Conservation (phyloP, 2,113 vertebrate species). For the Puma concolor region DNA sequence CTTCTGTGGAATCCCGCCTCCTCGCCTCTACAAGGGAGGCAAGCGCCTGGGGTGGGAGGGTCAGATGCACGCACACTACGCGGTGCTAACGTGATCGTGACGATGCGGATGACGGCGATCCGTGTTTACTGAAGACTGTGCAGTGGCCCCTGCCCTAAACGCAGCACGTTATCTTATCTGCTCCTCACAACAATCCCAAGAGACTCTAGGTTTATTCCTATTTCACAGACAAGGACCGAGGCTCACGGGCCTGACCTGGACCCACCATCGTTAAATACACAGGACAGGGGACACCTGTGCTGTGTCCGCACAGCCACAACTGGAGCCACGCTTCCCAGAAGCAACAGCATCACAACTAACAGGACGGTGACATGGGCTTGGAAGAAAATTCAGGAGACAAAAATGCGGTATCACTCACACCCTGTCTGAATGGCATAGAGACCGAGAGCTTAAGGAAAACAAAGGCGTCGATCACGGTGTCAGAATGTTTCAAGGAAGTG, state of each 20-base stretch:
- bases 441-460: rapidly evolving
- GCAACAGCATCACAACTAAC: not conserved
- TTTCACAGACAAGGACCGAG: too few relatives aligned
- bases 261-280: rapidly evolving
- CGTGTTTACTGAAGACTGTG: rapidly evolving
- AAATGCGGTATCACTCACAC: not conserved
- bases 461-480: not conserved
- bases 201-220: rapidly evolving
- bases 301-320: not conserved
- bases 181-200: not conserved
- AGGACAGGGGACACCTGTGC: rapidly evolving
- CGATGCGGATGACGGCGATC: rapidly evolving
- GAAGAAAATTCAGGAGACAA: not conserved
- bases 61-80: rapidly evolving
- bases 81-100: rapidly evolving
- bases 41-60: not conserved
- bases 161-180: rapidly evolving
- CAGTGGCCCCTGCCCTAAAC: not conserved
- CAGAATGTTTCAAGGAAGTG: not conserved
- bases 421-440: not conserved
- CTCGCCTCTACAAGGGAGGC: not conserved
- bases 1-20: not conserved
- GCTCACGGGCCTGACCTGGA: not conserved
- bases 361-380: not conserved
- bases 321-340: rapidly evolving